Base-by-base conservation (phyloP, 2,113 vertebrate genomes). In the Lampris incognitus region DNA sequence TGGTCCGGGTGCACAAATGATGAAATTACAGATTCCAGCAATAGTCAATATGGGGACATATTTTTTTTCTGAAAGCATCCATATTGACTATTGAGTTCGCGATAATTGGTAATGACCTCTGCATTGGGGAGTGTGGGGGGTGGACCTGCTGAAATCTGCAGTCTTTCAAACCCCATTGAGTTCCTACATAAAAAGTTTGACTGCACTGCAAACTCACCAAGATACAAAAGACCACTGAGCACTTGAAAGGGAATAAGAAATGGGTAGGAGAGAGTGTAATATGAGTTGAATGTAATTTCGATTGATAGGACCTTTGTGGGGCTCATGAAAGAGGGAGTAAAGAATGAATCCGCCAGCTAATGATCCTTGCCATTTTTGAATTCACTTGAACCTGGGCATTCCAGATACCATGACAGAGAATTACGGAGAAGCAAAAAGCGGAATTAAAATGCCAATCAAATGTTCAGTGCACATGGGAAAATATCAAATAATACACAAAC, bases 61-160 rank as follows among this genome's bases (percentile, higher is more conserved):
- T 24, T 24, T 24, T 24, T 24, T 24, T 24, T 24, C 24, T 24
- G 24, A 24, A 24, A 24, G 24, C 24, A 24, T 24, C 65, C 39
- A 40, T 73, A 92, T 88, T 82, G 86, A 91, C 81, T 90, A 91
- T 87, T 85, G 84, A 77, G 81, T 92, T 89, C 85, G 76, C 78
- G 64, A 76, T 91, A 87, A 91, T 90, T 85, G 81, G 77, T 89
- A 91, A 89, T 85, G 89, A 92, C 81, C 82, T 67, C 69, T 63
- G 65, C 82, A 76, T 85, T 67, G 52, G 73, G n/a, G n/a, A 81
- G 24, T 24, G 24, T 24, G 24, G 24, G 24, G 24, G 24, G 24
- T 24, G 81, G 80, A 84, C 83, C 70, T 87, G 87, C 87, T 92
- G 88, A 88, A 71, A 87, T 78, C 77, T 78, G 88, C 83, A 88